Evolutionary conservation across 2,113 vertebrate species (phyloP).

Genomic region (Ochotona curzoniae): DNA sequence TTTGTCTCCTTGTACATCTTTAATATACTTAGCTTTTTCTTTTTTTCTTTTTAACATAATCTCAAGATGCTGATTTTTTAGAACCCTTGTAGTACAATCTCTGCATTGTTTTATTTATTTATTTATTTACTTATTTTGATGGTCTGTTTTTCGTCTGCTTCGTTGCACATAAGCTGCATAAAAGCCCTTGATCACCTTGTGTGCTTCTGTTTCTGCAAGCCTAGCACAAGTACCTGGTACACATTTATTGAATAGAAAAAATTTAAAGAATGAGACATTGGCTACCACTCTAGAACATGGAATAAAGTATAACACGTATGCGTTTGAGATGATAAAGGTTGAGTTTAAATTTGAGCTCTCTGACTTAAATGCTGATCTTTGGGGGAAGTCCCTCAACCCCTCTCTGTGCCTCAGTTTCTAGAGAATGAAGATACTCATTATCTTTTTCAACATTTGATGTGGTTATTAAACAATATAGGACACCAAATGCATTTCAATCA

Average conservation of each 20-base stretch:
- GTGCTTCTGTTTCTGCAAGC: neutral
- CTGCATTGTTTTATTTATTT: neutral
- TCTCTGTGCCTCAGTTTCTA: constrained; percentile 1
- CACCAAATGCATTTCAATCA: neutral
- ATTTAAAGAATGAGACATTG: neutral
- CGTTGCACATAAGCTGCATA: neutral
- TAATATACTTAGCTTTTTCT: neutral
- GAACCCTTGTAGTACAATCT: neutral
- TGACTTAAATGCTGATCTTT: neutral
- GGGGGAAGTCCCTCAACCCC: neutral
- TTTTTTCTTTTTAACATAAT: neutral
- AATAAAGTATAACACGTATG: neutral
- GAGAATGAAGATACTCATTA: neutral
- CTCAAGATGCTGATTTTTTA: neutral
- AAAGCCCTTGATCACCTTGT: neutral
- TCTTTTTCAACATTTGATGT: neutral
- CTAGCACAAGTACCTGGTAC: neutral
- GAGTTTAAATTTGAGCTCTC: neutral
- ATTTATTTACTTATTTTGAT: neutral
- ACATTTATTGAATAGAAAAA: constrained; percentile 27
- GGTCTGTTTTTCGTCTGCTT: neutral
- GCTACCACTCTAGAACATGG: neutral
- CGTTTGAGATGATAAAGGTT: neutral
- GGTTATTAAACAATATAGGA: neutral
- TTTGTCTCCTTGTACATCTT: neutral